Evolutionary conservation across 2,113 vertebrate species (phyloP).

Genomic region (Sitta europaea): DNA sequence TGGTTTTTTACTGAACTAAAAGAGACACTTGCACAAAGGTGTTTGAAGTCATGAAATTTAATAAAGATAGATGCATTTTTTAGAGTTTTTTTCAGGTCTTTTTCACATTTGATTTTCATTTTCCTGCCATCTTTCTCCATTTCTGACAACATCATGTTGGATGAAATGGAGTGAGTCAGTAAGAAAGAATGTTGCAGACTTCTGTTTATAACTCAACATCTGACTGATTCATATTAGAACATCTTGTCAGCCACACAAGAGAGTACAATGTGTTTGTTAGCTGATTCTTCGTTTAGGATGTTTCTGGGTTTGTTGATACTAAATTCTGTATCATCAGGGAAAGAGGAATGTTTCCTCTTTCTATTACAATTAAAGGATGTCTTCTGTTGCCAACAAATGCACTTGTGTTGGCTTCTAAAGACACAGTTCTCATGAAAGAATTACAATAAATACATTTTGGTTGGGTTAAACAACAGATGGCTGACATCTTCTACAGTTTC

Average conservation of each 20-base stretch:
- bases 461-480: slow-evolving; percentile 73
- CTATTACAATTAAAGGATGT: background rate
- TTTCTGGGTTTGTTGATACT: background rate
- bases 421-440: slow-evolving; percentile 29
- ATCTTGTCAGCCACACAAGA: background rate
- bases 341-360: background rate
- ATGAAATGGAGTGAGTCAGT: slow-evolving; percentile 1
- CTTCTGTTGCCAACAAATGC: background rate
- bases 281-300: background rate
- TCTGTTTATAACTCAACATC: slow-evolving; percentile 31
- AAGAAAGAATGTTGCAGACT: background rate
- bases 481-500: slow-evolving; percentile 47
- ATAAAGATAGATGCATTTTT: background rate
- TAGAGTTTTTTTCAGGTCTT: background rate
- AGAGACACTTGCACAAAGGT: background rate
- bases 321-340: background rate
- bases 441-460: slow-evolving; percentile 64
- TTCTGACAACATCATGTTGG: background rate
- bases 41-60: background rate
- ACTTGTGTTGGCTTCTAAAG: slow-evolving; percentile 44
- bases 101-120: background rate
- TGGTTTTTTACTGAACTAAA: background rate
- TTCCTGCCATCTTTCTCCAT: background rate
- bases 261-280: background rate
- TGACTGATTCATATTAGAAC: slow-evolving; percentile 1